Percentiles rank a stretch among this genome's conserved stretches.
Evolutionary conservation across 1,140 invertebrate species (phyloP).

Genomic region (Hormaphis cornu): DNA sequence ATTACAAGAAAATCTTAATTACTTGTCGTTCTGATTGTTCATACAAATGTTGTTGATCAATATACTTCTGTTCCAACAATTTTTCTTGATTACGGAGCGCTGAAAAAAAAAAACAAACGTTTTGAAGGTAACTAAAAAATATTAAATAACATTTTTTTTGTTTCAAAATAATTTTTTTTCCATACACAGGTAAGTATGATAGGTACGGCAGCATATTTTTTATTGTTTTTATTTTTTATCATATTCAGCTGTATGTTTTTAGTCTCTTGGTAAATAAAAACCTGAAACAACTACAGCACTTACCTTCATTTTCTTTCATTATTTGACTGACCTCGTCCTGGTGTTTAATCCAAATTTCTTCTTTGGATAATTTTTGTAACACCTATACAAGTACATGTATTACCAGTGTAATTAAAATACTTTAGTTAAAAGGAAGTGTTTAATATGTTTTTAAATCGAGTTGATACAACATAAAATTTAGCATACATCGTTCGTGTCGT

Average conservation of each 20-base stretch:
- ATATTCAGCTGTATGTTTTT: too few species aligned
- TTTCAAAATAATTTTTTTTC: too few species aligned
- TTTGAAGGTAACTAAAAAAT: not conserved
- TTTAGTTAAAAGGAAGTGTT: too few species aligned
- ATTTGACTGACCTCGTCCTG: slow-evolving; percentile 1
- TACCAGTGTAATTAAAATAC: not conserved
- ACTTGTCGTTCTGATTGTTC: slow-evolving; percentile 22
- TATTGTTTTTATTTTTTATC: too few species aligned
- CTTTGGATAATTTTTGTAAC: slow-evolving; percentile 2
- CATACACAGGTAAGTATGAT: too few species aligned
- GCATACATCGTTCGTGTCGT: not conserved
- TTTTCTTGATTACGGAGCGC: slow-evolving; percentile 5
- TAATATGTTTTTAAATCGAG: too few species aligned
- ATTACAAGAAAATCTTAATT: too few species aligned
- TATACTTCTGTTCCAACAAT: slow-evolving; percentile 9
- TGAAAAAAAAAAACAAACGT: not conserved
- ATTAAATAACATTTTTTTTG: not conserved
- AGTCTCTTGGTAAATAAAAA: not conserved
- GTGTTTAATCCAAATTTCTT: slow-evolving; percentile 10
- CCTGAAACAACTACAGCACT: not conserved
- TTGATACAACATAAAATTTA: not conserved
- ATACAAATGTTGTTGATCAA: not conserved
- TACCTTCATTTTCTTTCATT: slow-evolving; percentile 24
- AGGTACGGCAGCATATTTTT: too few species aligned
- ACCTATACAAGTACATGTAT: not conserved